Base-by-base conservation (phyloP, 1,140 invertebrate species). In the Pygmarrhopalites habei region DNA sequence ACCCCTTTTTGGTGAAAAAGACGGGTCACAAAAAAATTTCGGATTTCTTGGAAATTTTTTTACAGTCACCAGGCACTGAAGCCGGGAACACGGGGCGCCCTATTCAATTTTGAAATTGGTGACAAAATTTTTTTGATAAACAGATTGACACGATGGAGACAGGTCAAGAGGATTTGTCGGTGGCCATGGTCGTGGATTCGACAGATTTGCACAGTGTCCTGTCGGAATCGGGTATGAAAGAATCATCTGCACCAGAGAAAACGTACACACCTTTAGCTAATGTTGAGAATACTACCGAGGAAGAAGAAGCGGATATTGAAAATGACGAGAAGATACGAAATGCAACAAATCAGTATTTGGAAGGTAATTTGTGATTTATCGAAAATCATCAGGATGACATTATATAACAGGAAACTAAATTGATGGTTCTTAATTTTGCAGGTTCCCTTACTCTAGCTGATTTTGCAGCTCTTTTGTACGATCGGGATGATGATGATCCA, bases 301-400 rank as follows among this genome's bases (percentile, higher is more conserved):
- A 57, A 15, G 55, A 57, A 39, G 30, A 41, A 7, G 19, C 14
- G 7, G 55, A 57, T n/a, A 28, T 29, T n/a, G 60, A 62, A 10
- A 41, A 61, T 12, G 59, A 61, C 30, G 47, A 61, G 29, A 51
- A 25, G 25, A 52, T 62, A 32, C 32, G 52, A 23, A 17, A 35
- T n/a, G 26, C 41, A 17, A 57, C 60, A 1, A 62, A 56, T 46
- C 25, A 57, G 29, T 62, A 56, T 29, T 19, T 62, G 15, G 60
- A 62, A 62, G 60, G 60, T 62, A 39, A 4, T 17, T 15, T 7
- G 7, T 19, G 25, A 21, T 10, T 21, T 35, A 58, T 53, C 19
- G 26, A 25, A 57, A 39, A 17, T 55, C 10, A 25, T 17, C 19
- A 5, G 5, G n/a, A n/a, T 4, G 26, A 7, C 52, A 55, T 28